Evolutionary conservation across 1,140 invertebrate species (phyloP).

Genomic region (Melitaea cinxia): DNA sequence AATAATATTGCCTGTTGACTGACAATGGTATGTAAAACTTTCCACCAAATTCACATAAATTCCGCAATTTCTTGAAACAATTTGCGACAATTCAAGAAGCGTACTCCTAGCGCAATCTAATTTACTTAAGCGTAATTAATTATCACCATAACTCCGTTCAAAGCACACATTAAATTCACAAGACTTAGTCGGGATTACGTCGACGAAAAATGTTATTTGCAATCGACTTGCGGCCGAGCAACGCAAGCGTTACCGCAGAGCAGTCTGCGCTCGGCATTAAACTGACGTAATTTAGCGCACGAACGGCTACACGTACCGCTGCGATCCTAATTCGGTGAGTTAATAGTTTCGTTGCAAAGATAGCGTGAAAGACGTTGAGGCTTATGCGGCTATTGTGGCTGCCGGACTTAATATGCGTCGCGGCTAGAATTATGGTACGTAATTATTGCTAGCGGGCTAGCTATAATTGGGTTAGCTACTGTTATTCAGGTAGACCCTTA

Average conservation of each 20-base stretch:
- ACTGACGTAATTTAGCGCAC: conserved; percentile 2
- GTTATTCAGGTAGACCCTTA: too few species aligned
- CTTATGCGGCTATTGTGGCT: background rate
- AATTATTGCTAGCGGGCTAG: background rate
- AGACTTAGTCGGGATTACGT: background rate
- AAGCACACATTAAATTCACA: too few species aligned
- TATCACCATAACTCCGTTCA: too few species aligned
- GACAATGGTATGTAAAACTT: too few species aligned
- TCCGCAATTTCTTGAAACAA: too few species aligned
- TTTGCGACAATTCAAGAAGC: too few species aligned
- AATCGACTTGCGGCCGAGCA: conserved; percentile 1
- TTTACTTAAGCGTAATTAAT: too few species aligned
- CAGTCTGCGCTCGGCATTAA: background rate
- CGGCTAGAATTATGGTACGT: background rate
- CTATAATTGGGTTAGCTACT: background rate
- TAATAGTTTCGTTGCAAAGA: conserved; percentile 8
- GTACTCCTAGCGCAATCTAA: too few species aligned
- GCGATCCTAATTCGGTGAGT: background rate
- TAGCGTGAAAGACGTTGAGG: background rate
- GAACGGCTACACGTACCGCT: background rate
- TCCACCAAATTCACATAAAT: too few species aligned
- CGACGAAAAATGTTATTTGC: background rate
- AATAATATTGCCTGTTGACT: too few species aligned
- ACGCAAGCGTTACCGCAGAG: background rate
- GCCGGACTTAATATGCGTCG: background rate